A percentile compares a stretch with the other conserved stretches of the same genome.
Evolutionary conservation across 2,797 vertebrate species (phyloP).

Genomic region (Esox masquinongy): DNA sequence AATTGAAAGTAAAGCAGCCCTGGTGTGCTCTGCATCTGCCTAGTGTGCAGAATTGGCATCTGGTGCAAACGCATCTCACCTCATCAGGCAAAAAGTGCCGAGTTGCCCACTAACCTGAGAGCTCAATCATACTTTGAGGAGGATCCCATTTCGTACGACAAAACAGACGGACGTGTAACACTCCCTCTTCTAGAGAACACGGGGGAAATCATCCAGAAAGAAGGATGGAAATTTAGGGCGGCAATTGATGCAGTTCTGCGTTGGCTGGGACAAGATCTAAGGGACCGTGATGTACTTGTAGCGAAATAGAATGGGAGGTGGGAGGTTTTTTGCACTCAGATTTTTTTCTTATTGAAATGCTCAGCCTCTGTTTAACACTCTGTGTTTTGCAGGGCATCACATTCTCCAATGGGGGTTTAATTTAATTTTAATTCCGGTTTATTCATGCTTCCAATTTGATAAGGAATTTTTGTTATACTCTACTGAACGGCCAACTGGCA

Average conservation of each 20-base stretch:
- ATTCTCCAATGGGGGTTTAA: not conserved
- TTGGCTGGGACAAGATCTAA: conserved; percentile 62
- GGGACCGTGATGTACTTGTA: conserved; percentile 55
- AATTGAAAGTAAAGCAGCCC: conserved; percentile 73
- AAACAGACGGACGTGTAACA: conserved; percentile 43
- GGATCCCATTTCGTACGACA: conserved; percentile 52
- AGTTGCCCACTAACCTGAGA: conserved; percentile 56
- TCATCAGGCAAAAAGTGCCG: conserved; percentile 54
- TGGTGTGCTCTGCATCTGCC: conserved; percentile 60
- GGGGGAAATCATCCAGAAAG: conserved; percentile 69
- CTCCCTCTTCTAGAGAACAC: conserved; percentile 47
- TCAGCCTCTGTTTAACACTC: conserved; percentile 40
- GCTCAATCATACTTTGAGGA: conserved; percentile 64
- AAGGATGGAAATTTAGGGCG: conserved; percentile 65
- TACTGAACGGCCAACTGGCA: not conserved
- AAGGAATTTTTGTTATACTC: not conserved
- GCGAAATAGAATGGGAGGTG: conserved; percentile 2
- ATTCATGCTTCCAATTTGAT: not conserved
- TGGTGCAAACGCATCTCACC: conserved; percentile 51
- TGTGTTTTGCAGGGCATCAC: conserved; percentile 12
- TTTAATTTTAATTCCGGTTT: not conserved
- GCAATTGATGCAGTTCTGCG: conserved; percentile 63
- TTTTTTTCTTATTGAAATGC: conserved; percentile 36
- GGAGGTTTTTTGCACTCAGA: conserved; percentile 15
- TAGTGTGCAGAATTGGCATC: conserved; percentile 61